Percentiles rank a stretch among this genome's conserved stretches.
These are phyloP conservation scores for Chondrilla cf. caribensis DNA, from an alignment of 37 sponge, comb jelly and placozoan species.

Conservation along the genomic window DNA sequence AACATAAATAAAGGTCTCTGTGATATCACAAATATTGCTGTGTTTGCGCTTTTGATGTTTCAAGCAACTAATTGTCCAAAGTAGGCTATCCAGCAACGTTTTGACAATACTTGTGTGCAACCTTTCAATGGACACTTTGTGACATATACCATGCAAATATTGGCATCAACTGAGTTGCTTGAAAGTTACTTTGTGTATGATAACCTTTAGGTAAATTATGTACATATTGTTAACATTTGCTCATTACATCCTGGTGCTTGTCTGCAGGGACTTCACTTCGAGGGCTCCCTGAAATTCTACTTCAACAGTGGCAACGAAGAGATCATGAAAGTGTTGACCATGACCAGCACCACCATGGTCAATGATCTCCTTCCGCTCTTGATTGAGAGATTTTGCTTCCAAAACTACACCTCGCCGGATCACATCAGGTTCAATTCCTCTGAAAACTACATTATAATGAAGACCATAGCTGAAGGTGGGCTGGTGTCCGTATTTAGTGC, in stretches of 20 bases:
- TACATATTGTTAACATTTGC: no score
- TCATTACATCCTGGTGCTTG: background rate
- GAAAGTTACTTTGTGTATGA: no score
- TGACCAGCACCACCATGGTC: conserved; percentile 7
- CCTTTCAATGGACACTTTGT: no score
- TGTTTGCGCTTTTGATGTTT: no score
- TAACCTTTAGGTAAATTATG: no score
- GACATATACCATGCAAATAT: no score
- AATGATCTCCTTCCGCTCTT: conserved; percentile 28
- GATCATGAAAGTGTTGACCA: conserved; percentile 5
- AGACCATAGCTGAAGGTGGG: conserved; percentile 17
- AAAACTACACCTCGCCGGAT: background rate
- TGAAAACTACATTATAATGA: conserved; percentile 19
- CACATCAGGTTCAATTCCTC: conserved; percentile 1
- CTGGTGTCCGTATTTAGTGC: background rate
- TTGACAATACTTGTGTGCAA: no score
- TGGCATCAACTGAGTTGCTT: no score
- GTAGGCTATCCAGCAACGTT: no score
- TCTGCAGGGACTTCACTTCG: conserved; percentile 9
- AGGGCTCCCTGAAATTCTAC: conserved; percentile 14
- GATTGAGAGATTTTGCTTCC: conserved; percentile 18
- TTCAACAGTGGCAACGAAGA: background rate
- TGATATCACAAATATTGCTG: no score
- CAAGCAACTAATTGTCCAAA: no score
- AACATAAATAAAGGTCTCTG: no score